Evolutionary conservation across 2,888 invertebrate species (phyloP), one percentile per base, ranked within the genome.

Genomic region (Nephrocerus scutellatus): DNA sequence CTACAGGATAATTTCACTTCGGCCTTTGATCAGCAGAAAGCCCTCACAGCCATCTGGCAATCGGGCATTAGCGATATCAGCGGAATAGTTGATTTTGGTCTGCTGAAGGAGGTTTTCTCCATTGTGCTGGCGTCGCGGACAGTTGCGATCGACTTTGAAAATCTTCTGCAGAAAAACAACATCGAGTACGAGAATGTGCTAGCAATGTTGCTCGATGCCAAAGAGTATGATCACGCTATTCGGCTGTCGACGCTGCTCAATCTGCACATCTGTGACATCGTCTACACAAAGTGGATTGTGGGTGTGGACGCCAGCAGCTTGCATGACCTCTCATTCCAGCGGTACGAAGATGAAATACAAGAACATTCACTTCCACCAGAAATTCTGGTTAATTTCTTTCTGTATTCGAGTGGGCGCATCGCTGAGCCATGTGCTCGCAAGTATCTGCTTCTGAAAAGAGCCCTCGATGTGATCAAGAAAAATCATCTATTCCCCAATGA

Each of bases 1-100:
- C 59, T 85, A 1, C 74, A 74, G 36, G 65, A 74, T 42, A 75
- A 76, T 48, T 79, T 82, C 47, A 71, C 72, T 24, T 83, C 82
- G 35, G 71, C 75, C 1, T 72, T 72, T 49, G 74, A 79, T 52
- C 80, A 82, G 59, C 72, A 76, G 21, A 72, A 76, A 50, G 77
- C 83, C 46, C 62, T 86, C 3, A 70, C 73, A 32, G 71, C 74
- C 43, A 63, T 82, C 23, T 72, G 74, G 33, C 68, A 72, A 15
- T 70, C 75, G 1, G 71, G 77, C 35, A 73, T 81, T 49, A 73
- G 72, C 21, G 75, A 75, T 48, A 72, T 80, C 39, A 58, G 59
- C 46, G 50, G 60, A 43, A 59, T 66, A 13, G 56, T 75, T 2
- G 65, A 74, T 53, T 74, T 76, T 48, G 58, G 64, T 20, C 49